A percentile compares a stretch with the other conserved stretches of the same genome.
Evolutionary conservation across 2,113 vertebrate species (phyloP).

Genomic region (Anguilla rostrata): DNA sequence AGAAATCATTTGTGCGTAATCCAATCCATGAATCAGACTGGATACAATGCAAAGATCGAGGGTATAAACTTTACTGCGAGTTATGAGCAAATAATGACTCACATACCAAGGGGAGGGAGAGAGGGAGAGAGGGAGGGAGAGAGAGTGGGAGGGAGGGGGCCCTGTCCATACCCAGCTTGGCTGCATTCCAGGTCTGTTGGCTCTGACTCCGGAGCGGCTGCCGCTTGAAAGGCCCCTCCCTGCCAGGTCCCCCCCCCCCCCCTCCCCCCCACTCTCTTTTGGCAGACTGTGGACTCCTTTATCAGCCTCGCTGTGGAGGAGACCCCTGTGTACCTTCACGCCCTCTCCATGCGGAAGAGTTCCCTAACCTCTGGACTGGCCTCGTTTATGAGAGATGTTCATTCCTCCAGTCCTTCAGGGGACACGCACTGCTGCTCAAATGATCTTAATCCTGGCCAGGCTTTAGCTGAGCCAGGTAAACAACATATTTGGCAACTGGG

Average conservation of each 20-base stretch:
- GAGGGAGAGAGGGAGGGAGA: conserved; percentile 30
- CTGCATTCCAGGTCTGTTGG: conserved; percentile 67
- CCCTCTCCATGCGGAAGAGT: background rate
- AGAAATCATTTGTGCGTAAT: background rate
- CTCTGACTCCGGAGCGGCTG: conserved; percentile 59
- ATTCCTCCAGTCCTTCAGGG: background rate
- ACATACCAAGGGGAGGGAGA: conserved; percentile 36
- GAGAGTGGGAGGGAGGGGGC: background rate
- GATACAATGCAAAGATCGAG: conserved; percentile 9
- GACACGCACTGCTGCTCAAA: background rate
- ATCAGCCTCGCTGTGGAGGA: conserved; percentile 12
- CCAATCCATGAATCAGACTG: conserved; percentile 8
- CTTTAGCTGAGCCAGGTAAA: background rate
- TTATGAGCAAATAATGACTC: conserved; percentile 54
- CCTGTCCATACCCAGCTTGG: conserved; percentile 59
- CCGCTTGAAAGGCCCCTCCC: conserved; percentile 41
- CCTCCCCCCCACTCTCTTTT: conserved; percentile 37
- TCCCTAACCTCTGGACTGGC: background rate
- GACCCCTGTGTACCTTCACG: background rate
- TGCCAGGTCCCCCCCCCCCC: conserved; percentile 49
- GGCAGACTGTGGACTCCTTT: conserved; percentile 40
- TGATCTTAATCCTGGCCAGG: background rate
- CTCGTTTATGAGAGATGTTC: background rate
- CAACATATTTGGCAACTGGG: background rate
- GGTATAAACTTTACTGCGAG: conserved; percentile 37